Percentiles rank a stretch among this genome's conserved stretches.
Evolutionary conservation across 2,888 invertebrate species (phyloP).

Genomic region (Mechanitis messenoides): DNA sequence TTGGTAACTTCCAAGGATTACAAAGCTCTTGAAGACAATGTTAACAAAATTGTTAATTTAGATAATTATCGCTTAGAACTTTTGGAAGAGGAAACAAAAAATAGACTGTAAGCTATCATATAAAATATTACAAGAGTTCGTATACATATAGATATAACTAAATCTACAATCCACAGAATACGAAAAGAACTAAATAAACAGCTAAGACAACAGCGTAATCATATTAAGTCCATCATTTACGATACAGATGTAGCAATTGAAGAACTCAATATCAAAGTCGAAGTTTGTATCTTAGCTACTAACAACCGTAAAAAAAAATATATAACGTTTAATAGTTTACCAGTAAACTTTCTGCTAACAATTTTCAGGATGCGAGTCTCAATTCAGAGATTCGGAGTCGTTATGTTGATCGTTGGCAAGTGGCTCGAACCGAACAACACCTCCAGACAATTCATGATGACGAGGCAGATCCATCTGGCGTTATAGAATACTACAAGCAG

Average conservation of each 20-base stretch:
- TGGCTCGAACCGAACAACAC: slow-evolving; percentile 55
- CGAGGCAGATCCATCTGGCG: slow-evolving; percentile 36
- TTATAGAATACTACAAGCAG: slow-evolving; percentile 47
- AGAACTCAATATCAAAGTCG: slow-evolving; percentile 42
- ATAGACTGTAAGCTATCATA: slow-evolving; percentile 32
- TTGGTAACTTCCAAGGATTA: slow-evolving; percentile 37
- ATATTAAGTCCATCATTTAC: slow-evolving; percentile 49
- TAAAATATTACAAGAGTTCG: background rate
- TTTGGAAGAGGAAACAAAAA: slow-evolving; percentile 42
- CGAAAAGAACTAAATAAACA: slow-evolving; percentile 47
- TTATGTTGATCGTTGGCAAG: slow-evolving; percentile 54
- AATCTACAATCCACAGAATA: slow-evolving; percentile 32
- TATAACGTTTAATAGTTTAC: no score
- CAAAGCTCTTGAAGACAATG: slow-evolving; percentile 30
- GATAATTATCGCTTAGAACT: slow-evolving; percentile 34
- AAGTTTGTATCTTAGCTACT: slow-evolving; percentile 39
- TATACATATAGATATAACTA: slow-evolving; percentile 7
- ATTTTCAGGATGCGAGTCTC: slow-evolving; percentile 42
- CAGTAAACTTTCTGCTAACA: background rate
- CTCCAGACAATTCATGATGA: slow-evolving; percentile 36
- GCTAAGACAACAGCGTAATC: slow-evolving; percentile 51
- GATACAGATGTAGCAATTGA: slow-evolving; percentile 48
- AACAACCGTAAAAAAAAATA: no score
- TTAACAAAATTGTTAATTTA: slow-evolving; percentile 27
- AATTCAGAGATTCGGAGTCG: slow-evolving; percentile 45